These are phyloP conservation scores for Saguinus midas DNA, from an alignment of 2,113 vertebrate genomes.

Conservation along the genomic window DNA sequence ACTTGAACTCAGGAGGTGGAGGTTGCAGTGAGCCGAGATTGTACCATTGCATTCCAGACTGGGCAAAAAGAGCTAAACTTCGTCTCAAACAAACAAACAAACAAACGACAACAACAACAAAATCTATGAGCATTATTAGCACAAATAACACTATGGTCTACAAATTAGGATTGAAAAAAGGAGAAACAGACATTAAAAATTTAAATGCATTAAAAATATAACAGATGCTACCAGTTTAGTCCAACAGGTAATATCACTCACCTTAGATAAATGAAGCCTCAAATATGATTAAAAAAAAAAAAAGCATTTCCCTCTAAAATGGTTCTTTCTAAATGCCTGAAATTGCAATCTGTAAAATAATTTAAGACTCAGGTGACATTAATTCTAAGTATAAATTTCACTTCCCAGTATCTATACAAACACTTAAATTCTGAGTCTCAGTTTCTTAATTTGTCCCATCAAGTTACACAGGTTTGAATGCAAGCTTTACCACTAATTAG, in stretches of 20 bases:
- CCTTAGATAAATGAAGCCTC: not conserved
- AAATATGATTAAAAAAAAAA: not conserved
- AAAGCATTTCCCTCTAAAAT: not conserved
- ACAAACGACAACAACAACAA: not conserved
- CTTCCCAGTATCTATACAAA: not conserved
- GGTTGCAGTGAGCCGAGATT: too few relatives aligned
- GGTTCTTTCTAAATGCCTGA: not conserved
- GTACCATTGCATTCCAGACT: too few relatives aligned
- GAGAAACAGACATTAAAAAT: not conserved
- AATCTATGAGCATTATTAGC: not conserved
- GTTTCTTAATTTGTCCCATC: not conserved
- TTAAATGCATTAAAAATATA: constrained; percentile 27
- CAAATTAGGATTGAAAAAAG: not conserved
- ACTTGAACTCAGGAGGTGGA: too few relatives aligned
- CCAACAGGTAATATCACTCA: not conserved
- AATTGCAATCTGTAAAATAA: not conserved
- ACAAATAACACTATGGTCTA: not conserved
- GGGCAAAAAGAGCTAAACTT: too few relatives aligned
- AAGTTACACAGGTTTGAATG: not conserved
- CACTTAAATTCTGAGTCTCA: not conserved
- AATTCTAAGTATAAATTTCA: not conserved
- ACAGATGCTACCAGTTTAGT: not conserved
- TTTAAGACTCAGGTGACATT: not conserved
- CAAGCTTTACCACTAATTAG: not conserved
- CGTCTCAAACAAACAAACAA: too few relatives aligned